Base-by-base conservation (phyloP, 1,140 invertebrate genomes). In the Pseudomyrmex pallidus region DNA sequence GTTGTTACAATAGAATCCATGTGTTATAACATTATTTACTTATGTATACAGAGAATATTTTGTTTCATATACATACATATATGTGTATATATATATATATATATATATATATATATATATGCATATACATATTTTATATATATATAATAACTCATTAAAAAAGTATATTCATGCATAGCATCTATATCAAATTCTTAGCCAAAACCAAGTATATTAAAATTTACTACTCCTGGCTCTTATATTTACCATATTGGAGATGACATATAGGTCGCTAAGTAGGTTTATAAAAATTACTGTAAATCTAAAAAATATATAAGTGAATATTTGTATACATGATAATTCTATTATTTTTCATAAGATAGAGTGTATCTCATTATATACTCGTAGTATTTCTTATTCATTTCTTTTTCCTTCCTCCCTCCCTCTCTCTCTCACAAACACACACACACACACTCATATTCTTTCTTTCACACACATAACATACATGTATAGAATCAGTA, bases 251-350 rank as follows among this genome's bases (percentile, higher is more conserved):
- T 88, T 91, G 87, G 87, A 88, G 83, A 90, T 90, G 90, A 93
- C 91, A 90, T 74, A 83, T 91, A 92, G 87, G 90, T 92, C 90
- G 88, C 91, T 90, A 90, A 91, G 86, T 93, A 93, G 92, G 90
- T 90, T 93, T 93, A 92, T 93, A 92, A 94, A 93, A 93, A 93
- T 93, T 92, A 88, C 89, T 92, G 90, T 91, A 93, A 93, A 91
- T 93, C 93, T 93, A 93, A 93, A 93, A 93, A 93, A 93, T 93
- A 35, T 35, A 93, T 93, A 93, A 93, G 88, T 93, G 90, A 93
- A 93, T 93, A 92, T 92, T 86, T 91, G 88, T 92, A 88, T 92
- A 92, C 85, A 89, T 88, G 80, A 85, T 89, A 87, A 70, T 87
- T 74, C 85, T 89, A 90, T 89, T 78, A 87, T 90, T 89, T 35